Evolutionary conservation across 2,113 vertebrate species (phyloP).

Genomic region (Caloenas nicobarica): DNA sequence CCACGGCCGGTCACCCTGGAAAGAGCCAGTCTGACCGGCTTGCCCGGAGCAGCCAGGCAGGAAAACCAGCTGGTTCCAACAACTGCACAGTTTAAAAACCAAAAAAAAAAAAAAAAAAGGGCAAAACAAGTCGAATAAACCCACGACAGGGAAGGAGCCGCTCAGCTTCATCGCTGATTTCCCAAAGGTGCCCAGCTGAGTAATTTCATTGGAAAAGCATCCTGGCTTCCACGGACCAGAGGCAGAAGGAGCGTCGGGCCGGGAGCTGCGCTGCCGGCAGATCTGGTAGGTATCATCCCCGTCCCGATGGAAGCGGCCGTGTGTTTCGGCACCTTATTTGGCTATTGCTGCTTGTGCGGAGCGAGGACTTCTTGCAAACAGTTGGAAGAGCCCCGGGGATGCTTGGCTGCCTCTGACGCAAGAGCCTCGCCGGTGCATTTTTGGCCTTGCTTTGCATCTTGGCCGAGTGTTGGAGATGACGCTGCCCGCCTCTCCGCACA

Average conservation of each 20-base stretch:
- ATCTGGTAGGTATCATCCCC: conserved; percentile 71
- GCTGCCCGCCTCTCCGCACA: neutral
- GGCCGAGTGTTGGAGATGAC: neutral
- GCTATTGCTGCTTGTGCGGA: conserved; percentile 66
- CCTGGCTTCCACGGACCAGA: neutral
- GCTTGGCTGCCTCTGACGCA: conserved; percentile 76
- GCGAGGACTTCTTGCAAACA: conserved; percentile 68
- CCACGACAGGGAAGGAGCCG: rapidly evolving
- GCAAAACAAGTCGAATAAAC: rapidly evolving
- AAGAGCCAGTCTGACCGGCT: conserved; percentile 55
- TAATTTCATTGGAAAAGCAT: neutral
- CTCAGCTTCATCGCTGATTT: neutral
- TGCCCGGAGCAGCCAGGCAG: neutral
- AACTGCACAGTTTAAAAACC: neutral
- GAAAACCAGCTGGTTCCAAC: neutral
- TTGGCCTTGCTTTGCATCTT: conserved; percentile 43
- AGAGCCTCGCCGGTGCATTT: conserved; percentile 47
- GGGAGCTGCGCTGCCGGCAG: conserved; percentile 22
- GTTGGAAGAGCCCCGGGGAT: conserved; percentile 64
- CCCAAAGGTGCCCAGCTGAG: neutral
- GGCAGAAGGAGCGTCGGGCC: neutral
- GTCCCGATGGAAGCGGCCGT: conserved; percentile 36
- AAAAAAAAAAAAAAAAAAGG: neutral
- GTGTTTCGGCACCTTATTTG: conserved; percentile 80
- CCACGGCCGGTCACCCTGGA: neutral